Evolutionary conservation across 2,888 invertebrate species (phyloP).

Genomic region (Ichneumoninae sp.): DNA sequence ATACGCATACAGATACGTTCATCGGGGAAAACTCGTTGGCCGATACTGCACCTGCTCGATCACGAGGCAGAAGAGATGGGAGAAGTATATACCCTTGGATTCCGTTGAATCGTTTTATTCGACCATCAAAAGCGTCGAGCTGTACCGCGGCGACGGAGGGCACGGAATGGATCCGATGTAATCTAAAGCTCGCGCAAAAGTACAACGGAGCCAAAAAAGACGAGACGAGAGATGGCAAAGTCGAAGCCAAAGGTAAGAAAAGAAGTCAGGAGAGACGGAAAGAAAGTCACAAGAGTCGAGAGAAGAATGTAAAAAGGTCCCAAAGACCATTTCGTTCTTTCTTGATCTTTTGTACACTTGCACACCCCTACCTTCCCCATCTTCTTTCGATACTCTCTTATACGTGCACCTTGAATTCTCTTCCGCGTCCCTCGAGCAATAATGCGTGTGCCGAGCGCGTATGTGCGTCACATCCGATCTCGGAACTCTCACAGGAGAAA

Average conservation of each 20-base stretch:
- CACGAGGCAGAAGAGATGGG: conserved; percentile 29
- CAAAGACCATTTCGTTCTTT: conserved; percentile 1
- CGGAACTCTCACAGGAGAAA: background rate
- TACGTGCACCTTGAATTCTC: conserved; percentile 34
- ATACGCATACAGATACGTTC: background rate
- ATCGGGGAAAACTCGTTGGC: conserved; percentile 31
- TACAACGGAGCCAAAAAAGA: conserved; percentile 7
- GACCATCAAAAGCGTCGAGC: conserved; percentile 67
- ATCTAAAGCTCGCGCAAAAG: conserved; percentile 68
- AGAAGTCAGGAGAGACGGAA: conserved; percentile 52
- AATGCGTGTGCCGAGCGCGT: conserved; percentile 13
- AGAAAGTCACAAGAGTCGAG: conserved; percentile 33
- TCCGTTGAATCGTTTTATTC: conserved; percentile 69
- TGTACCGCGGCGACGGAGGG: conserved; percentile 58
- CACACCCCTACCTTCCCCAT: background rate
- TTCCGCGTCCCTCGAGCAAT: conserved; percentile 8
- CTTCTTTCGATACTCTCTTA: conserved; percentile 30
- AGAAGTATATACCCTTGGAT: conserved; percentile 41
- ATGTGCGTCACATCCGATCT: background rate
- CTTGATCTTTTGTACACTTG: background rate
- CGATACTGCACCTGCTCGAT: conserved; percentile 26
- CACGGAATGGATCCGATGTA: conserved; percentile 70
- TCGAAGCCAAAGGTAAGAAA: conserved; percentile 46
- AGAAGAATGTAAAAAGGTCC: conserved; percentile 37
- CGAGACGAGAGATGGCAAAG: conserved; percentile 39